Percentiles rank a stretch among this genome's conserved stretches.
phyloP scores from a whole-genome alignment of 2,888 invertebrate species.

The Platynereis dumerilii region DNA sequence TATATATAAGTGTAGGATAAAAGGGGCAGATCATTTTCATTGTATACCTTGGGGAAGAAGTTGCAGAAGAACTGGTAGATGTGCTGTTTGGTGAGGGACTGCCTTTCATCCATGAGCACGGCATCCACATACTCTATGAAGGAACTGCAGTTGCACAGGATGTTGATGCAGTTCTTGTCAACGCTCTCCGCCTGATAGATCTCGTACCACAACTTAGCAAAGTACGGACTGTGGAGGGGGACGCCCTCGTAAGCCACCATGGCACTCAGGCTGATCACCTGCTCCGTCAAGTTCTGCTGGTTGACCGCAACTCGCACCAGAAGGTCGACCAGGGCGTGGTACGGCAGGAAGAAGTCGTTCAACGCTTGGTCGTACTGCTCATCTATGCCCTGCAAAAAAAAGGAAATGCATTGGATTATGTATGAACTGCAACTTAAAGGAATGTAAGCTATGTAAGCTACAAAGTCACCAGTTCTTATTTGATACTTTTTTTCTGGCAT shows the following conservation, averaged over 20 bases:
- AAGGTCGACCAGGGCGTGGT: conserved; percentile 87
- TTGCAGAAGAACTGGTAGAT: conserved; percentile 87
- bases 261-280: conserved; percentile 83
- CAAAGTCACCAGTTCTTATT: neutral
- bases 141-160: conserved; percentile 81
- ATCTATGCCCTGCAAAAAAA: conserved; percentile 71
- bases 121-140: conserved; percentile 90
- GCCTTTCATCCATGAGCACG: conserved; percentile 85
- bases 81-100: conserved; percentile 81
- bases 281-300: conserved; percentile 84
- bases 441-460: neutral
- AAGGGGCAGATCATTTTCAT: too few species aligned
- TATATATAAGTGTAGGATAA: too few species aligned
- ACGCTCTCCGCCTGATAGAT: conserved; percentile 69
- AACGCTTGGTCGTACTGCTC: conserved; percentile 79
- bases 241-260: conserved; percentile 90
- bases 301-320: conserved; percentile 87
- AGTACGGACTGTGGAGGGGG: conserved; percentile 86
- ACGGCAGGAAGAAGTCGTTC: conserved; percentile 81
- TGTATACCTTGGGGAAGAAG: conserved; percentile 86
- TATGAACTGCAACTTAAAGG: too few species aligned
- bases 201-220: conserved; percentile 83
- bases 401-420: neutral
- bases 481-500: too few species aligned
- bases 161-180: conserved; percentile 80